Base-by-base conservation (phyloP, 1,140 invertebrate genomes). In the Odontomachus brunneus region DNA sequence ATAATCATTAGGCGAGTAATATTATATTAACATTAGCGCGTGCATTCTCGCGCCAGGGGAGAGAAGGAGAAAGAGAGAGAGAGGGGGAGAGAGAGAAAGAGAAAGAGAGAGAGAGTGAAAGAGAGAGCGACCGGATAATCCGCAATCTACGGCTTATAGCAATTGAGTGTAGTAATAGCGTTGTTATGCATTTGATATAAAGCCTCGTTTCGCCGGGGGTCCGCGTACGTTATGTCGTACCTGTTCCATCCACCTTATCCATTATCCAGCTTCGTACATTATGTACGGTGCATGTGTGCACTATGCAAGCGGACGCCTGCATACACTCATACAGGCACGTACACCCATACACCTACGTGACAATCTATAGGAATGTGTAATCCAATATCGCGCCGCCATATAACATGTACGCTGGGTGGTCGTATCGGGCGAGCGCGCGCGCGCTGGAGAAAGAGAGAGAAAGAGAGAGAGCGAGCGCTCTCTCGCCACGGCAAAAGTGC, bases 181-280 rank as follows among this genome's bases (percentile, higher is more conserved):
- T 90, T 90, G 86, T 90, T 90, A 88, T 87, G 88, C 89, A 88
- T 88, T 90, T 90, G 83, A 90, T 90, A 86, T 90, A 89, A 88
- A 90, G 85, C 85, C 86, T 87, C 82, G 84, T 87, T 87, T 87
- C 84, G 38, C 63, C 59, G 72, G 59, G 29, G 66, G 76, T 72
- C 57, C 71, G 44, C 84, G 71, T 82, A 84, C 67, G 63, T 85
- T 83, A 85, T 73, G 84, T 76, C 85, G 57, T 78, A 83, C 85
- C 65, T 76, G 66, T 69, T 76, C 84, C 78, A 69, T 76, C 66
- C 80, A 60, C 85, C 84, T 87, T 78, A 72, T 83, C 73, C 51
- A 80, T 83, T 83, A 83, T 82, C 69, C 71, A 75, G 78, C 67
- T 73, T 62, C 60, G 67, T 81, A 60, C 62, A 69, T 85, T 84